Evolutionary conservation across 2,888 invertebrate genomes (phyloP).

Genomic region (Ormyrus nitidulus): DNA sequence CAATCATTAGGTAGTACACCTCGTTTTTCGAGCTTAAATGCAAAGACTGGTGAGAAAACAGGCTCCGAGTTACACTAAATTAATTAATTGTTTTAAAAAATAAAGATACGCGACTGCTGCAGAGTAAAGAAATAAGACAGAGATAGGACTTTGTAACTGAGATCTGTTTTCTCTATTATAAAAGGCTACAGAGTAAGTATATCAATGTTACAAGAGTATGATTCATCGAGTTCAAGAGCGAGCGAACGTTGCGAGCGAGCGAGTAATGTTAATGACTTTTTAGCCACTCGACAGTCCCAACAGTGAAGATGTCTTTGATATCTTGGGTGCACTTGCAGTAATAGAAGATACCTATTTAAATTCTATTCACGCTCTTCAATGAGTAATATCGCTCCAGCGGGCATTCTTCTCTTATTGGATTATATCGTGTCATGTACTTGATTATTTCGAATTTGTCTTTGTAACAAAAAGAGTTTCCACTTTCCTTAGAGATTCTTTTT

Average conservation of each 20-base stretch:
- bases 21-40: neutral
- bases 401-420: constrained; percentile 40
- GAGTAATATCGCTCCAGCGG: constrained; percentile 52
- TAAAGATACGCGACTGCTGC: neutral
- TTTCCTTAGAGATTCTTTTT: constrained; percentile 22
- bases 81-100: neutral
- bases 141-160: neutral
- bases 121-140: no score
- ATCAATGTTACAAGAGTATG: constrained; percentile 15
- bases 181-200: constrained; percentile 6
- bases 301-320: constrained; percentile 53
- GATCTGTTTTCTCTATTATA: constrained; percentile 35
- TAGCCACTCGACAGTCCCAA: constrained; percentile 51
- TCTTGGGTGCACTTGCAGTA: constrained; percentile 56
- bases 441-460: neutral
- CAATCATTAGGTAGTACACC: constrained; percentile 16
- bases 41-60: constrained; percentile 41
- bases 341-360: constrained; percentile 54
- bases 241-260: constrained; percentile 7
- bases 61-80: neutral
- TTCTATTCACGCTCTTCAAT: constrained; percentile 53
- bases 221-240: constrained; percentile 35
- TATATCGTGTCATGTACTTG: constrained; percentile 31
- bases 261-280: constrained; percentile 24
- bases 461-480: constrained; percentile 20